phyloP scores from a whole-genome alignment of 2,113 vertebrate species.

The Aplodontia rufa region DNA sequence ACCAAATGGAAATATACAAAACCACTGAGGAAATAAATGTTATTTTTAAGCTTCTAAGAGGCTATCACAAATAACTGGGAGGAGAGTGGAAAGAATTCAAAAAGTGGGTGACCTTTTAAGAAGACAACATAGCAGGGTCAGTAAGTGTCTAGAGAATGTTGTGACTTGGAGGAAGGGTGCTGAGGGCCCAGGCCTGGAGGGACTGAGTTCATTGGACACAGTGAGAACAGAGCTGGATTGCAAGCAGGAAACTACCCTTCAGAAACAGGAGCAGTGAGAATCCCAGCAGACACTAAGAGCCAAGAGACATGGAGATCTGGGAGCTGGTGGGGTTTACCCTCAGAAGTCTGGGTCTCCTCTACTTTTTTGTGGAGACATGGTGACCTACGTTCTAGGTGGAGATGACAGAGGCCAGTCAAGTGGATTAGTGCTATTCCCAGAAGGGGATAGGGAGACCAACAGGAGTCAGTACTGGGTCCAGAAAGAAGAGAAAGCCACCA shows the following conservation, averaged over 20 bases:
- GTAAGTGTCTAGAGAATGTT: conserved; percentile 41
- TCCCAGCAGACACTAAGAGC: background rate
- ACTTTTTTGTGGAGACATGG: background rate
- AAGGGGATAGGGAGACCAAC: background rate
- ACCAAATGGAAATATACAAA: conserved; percentile 78
- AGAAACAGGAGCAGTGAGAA: background rate
- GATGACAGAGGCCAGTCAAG: background rate
- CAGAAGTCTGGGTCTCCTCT: background rate
- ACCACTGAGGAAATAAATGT: conserved; percentile 72
- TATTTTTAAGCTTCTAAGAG: conserved; percentile 76
- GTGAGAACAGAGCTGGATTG: background rate
- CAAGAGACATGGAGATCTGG: background rate
- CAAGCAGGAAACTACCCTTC: background rate
- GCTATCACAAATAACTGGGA: conserved; percentile 74
- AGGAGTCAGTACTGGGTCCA: background rate
- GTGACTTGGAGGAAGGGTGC: conserved; percentile 9
- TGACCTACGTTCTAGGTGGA: background rate
- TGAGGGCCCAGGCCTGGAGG: background rate
- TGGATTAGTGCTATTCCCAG: background rate
- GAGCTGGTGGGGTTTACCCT: background rate
- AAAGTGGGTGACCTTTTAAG: conserved; percentile 60
- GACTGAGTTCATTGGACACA: background rate
- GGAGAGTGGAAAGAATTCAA: conserved; percentile 75
- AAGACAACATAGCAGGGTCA: conserved; percentile 46
- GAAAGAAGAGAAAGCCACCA: background rate